These are phyloP conservation scores for Musca domestica DNA, from an alignment of 1,140 invertebrate genomes.

Conservation along the genomic window DNA sequence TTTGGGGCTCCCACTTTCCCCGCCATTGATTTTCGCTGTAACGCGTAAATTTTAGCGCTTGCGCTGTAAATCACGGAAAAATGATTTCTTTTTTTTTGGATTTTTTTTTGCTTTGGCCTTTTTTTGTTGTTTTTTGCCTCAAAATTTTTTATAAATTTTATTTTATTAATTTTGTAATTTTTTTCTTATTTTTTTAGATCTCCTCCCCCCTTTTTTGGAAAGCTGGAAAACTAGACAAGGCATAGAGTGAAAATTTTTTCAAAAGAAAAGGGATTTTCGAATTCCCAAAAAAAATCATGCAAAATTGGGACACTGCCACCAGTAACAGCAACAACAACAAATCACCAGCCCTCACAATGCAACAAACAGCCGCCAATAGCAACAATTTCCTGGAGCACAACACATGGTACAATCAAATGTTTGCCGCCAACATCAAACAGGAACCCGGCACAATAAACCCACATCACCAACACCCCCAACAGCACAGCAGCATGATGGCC, in stretches of 20 bases:
- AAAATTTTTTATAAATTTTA: not conserved
- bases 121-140: not conserved
- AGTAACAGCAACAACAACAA: no score
- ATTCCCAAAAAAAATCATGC: slow-evolving; percentile 35
- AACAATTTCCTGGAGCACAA: slow-evolving; percentile 49
- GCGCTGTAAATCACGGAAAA: not conserved
- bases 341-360: slow-evolving; percentile 26
- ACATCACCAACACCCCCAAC: not conserved
- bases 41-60: slow-evolving; percentile 14
- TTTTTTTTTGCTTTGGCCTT: slow-evolving; percentile 6
- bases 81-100: not conserved
- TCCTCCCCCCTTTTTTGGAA: slow-evolving; percentile 3
- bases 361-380: slow-evolving; percentile 30
- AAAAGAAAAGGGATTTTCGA: not conserved
- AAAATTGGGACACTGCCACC: slow-evolving; percentile 54
- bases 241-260: not conserved
- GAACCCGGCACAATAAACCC: slow-evolving; percentile 36
- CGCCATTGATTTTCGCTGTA: not conserved
- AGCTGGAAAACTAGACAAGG: no score
- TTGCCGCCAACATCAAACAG: slow-evolving; percentile 44
- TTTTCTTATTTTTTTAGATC: slow-evolving; percentile 8
- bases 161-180: not conserved
- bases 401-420: slow-evolving; percentile 50
- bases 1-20: not conserved
- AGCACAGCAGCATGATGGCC: not conserved